These are phyloP conservation scores for Karalla daura DNA, from an alignment of 2,797 vertebrate genomes.

Conservation along the genomic window DNA sequence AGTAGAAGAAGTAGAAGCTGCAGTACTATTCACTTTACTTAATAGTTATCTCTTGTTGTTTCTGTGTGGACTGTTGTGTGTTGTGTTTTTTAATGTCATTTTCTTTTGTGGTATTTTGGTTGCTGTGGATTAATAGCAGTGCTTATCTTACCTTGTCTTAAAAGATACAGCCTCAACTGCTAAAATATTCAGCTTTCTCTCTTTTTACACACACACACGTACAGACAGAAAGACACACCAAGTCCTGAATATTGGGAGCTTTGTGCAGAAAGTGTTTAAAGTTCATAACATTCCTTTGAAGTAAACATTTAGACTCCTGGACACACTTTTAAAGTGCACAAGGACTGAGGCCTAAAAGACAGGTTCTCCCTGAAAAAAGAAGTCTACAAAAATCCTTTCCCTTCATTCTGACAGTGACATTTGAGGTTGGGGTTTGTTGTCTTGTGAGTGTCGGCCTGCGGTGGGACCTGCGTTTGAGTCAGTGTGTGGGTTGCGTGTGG, in stretches of 20 bases:
- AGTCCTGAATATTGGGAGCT: not conserved
- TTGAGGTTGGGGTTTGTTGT: slow-evolving; percentile 42
- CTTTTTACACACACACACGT: not conserved
- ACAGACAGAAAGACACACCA: not conserved
- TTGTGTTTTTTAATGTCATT: too few species aligned
- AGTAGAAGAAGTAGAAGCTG: too few species aligned
- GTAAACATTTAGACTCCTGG: not conserved
- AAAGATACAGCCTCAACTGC: not conserved
- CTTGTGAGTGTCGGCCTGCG: slow-evolving; percentile 22
- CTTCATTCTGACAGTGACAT: slow-evolving; percentile 20
- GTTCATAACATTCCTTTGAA: not conserved
- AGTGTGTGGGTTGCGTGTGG: slow-evolving; percentile 28
- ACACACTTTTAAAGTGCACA: not conserved
- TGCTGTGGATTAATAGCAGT: too few species aligned
- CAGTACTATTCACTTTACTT: too few species aligned
- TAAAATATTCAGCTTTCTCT: too few species aligned
- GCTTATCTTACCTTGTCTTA: too few species aligned
- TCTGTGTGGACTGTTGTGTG: too few species aligned
- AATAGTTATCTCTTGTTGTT: too few species aligned
- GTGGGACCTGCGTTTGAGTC: slow-evolving; percentile 13
- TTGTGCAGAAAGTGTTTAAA: not conserved
- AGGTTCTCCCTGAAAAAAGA: slow-evolving; percentile 20
- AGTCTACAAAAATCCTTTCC: slow-evolving; percentile 7
- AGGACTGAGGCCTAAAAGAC: not conserved
- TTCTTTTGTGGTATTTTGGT: too few species aligned